phyloP scores from a whole-genome alignment of 2,797 vertebrate genomes.

The Periparus ater region DNA sequence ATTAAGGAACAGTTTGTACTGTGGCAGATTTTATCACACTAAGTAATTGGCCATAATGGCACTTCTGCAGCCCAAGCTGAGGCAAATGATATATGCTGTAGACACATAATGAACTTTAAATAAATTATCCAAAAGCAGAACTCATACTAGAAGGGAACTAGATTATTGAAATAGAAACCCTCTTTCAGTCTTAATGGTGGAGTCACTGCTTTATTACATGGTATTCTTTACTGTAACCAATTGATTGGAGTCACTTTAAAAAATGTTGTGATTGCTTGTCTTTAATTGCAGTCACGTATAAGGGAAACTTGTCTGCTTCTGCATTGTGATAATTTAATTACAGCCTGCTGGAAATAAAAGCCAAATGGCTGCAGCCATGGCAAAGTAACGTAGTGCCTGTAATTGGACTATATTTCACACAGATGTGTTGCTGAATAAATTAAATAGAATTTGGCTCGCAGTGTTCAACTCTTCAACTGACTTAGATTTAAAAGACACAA shows the following conservation, averaged over 20 bases:
- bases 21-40: conserved; percentile 59
- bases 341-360: conserved; percentile 57
- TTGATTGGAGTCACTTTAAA: conserved; percentile 57
- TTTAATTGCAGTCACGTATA: conserved; percentile 60
- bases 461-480: background rate
- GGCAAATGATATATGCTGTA: conserved; percentile 38
- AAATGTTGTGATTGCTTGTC: conserved; percentile 50
- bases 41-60: conserved; percentile 63
- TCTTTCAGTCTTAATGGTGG: background rate
- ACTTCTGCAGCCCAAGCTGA: conserved; percentile 42
- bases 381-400: conserved; percentile 53
- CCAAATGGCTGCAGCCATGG: conserved; percentile 42
- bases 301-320: conserved; percentile 35
- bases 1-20: conserved; percentile 52
- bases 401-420: conserved; percentile 61
- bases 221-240: conserved; percentile 46
- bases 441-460: background rate
- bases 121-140: conserved; percentile 56
- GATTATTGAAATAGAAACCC: conserved; percentile 36
- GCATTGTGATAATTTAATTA: conserved; percentile 63
- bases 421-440: conserved; percentile 56
- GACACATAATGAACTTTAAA: conserved; percentile 60
- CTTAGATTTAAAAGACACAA: background rate
- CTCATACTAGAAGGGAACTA: background rate
- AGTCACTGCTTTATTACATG: conserved; percentile 17